Percentiles rank a stretch among this genome's conserved stretches.
These are phyloP conservation scores for Lordiphosa stackelbergi DNA, from an alignment of 1,140 invertebrate genomes.

Conservation along the genomic window DNA sequence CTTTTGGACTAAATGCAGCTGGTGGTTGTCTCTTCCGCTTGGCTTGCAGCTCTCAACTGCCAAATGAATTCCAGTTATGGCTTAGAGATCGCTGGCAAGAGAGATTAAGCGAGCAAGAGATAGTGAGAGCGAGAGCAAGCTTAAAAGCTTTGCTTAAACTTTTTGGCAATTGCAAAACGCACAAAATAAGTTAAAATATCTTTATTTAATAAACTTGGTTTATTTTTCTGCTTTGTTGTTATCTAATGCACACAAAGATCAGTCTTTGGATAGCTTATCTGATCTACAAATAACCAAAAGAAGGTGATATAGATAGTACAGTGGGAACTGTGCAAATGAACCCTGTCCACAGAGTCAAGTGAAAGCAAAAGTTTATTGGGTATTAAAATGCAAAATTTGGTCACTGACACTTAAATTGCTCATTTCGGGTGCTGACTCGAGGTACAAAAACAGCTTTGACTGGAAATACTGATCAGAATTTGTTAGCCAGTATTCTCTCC, in stretches of 20 bases:
- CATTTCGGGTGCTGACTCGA: no score
- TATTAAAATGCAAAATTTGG: no score
- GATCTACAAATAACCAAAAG: constrained; percentile 4
- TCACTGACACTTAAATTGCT: no score
- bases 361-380: no score
- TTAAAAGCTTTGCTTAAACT: constrained; percentile 49
- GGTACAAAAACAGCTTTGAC: no score
- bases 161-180: constrained; percentile 43
- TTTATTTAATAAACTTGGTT: not conserved
- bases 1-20: constrained; percentile 24
- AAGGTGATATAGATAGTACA: not conserved
- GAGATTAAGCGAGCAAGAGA: not conserved
- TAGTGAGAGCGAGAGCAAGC: constrained; percentile 33
- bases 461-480: no score
- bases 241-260: constrained; percentile 40
- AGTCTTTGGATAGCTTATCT: constrained; percentile 23
- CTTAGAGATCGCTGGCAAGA: constrained; percentile 23
- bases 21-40: constrained; percentile 36
- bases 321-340: not conserved
- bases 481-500: no score
- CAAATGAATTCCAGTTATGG: constrained; percentile 27
- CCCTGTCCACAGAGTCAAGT: no score
- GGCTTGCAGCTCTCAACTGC: constrained; percentile 47
- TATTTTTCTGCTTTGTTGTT: constrained; percentile 9
- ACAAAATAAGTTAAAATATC: constrained; percentile 30